Evolutionary conservation across 2,797 vertebrate genomes (phyloP).

Genomic region (Caiman crocodilus): DNA sequence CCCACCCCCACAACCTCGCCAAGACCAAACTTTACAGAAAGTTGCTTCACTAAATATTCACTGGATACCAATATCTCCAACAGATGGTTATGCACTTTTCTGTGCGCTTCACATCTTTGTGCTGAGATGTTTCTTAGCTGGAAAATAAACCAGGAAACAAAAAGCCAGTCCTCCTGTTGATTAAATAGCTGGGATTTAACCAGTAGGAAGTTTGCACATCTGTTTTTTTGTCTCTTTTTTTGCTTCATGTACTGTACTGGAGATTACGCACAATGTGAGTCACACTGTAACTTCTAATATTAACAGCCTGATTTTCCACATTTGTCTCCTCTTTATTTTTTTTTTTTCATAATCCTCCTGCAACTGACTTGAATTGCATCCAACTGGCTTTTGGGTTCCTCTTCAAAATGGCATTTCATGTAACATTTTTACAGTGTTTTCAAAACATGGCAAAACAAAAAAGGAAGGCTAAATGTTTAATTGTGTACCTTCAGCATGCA

Average conservation of each 20-base stretch:
- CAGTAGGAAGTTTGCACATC: constrained; percentile 65
- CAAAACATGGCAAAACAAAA: neutral
- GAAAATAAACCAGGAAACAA: constrained; percentile 12
- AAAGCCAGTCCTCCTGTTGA: constrained; percentile 30
- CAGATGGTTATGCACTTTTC: neutral
- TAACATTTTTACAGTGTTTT: neutral
- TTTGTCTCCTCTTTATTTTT: neutral
- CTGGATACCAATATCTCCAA: neutral
- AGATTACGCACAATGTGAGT: constrained; percentile 48
- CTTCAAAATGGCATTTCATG: constrained; percentile 13
- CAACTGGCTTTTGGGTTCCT: constrained; percentile 16
- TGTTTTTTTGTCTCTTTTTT: constrained; percentile 58
- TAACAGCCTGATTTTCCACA: constrained; percentile 44
- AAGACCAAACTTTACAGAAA: neutral
- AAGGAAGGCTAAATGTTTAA: neutral
- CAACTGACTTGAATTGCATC: constrained; percentile 34
- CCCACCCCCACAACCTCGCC: neutral
- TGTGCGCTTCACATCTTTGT: neutral
- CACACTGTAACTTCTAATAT: constrained; percentile 59
- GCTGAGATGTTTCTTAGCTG: constrained; percentile 7
- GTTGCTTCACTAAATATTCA: neutral
- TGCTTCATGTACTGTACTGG: constrained; percentile 15
- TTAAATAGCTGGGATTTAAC: constrained; percentile 39
- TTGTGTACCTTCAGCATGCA: neutral
- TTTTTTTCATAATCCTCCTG: constrained; percentile 22